Evolutionary conservation across 2,888 invertebrate species (phyloP), one percentile per base, ranked within the genome.

Genomic region (Hyppa rectilinea): DNA sequence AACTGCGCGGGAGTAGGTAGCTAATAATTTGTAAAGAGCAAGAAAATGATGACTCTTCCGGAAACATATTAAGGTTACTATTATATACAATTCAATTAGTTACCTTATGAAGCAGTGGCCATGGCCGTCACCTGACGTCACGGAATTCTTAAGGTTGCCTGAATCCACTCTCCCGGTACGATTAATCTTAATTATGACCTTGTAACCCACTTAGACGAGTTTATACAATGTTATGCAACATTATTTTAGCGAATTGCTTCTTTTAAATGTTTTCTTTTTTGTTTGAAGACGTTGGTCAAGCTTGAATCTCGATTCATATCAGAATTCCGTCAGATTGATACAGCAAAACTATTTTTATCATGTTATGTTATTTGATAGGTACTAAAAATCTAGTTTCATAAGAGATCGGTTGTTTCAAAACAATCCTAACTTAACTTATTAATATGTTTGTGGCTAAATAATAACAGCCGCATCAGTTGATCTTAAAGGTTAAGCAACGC

Each of bases 181-280:
- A 61, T 66, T 63, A 71, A 75, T 65, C 56, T 70, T 80, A 67
- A 60, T 61, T 64, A 50, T 34, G 31, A 50, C 72, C 75, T 75
- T 72, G 49, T 55, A 55, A 36, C 40, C 47, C 55, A 72, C 72
- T 75, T 72, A 72, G 23, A 29, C 26, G 45, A 55, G 55, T 66
- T 75, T 12, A 43, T 49, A 43, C 9, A 17, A 14, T 49, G 40
- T 36, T 72, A 17, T 10, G 23, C 4, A 55, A 55, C 12, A 20
- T 29, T 53, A 3, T 66, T 55, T 67, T 36, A 31, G 45, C 14
- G 10, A 29, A 29, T 23, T 38, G 12, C 31, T 74, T 47, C 5
- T 53, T 31, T 34, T n/a, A 3, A 14, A 36, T 12, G 6, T 70
- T 23, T n/a, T n/a, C n/a, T 59, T 56, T 10, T 56, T 36, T n/a